Evolutionary conservation across 2,113 vertebrate genomes (phyloP), one percentile per base, ranked within the genome.

Genomic region (Albula glossodonta): DNA sequence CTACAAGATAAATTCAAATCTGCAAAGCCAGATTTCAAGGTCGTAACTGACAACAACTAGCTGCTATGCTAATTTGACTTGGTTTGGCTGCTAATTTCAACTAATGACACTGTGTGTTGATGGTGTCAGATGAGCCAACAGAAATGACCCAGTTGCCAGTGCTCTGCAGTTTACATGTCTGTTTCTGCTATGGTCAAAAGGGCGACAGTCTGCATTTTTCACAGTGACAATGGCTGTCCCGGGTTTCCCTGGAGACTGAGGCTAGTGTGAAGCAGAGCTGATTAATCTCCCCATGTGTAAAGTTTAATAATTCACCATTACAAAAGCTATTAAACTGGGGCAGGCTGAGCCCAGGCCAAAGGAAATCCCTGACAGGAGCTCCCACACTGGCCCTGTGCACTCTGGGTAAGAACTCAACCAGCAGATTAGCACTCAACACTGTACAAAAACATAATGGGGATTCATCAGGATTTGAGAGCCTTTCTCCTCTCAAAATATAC

Each of bases 401-500:
- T 2, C 51, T 3, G 5, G 57, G 70, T 22, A 78, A 41, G 86
- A 81, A 70, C 50, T 48, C n/a, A 31, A 66, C 74, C 80, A 56
- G 50, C 48, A 83, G 85, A 83, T 84, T 81, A 86, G 86, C 86
- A 84, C 84, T 82, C 31, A 19, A 53, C 49, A 80, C 79, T 49
- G 51, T 52, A 41, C 82, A 86, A 84, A 84, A 81, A 87, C 87
- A 87, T 78, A 87, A 84, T 52, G 41, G 41, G 87, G 88, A 89
- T 89, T 85, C 80, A 89, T 84, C 84, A 50, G 82, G 83, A 74
- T 25, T 4, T 31, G 17, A 31, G n/a, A 8, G 17, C 92, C 95
- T 96, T 96, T 96, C 95, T 96, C 96, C 95, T 96, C 93, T 92
- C 90, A 93, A 92, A 93, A 94, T 94, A 94, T 93, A 92, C 91